phyloP scores from a whole-genome alignment of 2,113 vertebrate genomes.

The Crypturellus undulatus region DNA sequence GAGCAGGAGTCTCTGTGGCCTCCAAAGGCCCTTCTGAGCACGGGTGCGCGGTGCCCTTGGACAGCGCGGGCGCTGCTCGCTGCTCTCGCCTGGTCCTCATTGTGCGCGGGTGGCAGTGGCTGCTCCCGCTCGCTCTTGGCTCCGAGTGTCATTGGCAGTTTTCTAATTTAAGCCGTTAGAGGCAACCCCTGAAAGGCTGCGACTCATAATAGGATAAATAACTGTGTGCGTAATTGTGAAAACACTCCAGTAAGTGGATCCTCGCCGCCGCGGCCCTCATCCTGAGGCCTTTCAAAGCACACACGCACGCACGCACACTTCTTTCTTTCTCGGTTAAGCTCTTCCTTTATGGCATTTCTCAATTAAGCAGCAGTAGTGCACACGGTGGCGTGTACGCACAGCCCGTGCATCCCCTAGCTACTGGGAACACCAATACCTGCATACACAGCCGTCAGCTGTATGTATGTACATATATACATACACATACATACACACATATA shows the following conservation, averaged over 20 bases:
- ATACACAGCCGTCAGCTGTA: not conserved
- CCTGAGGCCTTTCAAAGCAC: constrained; percentile 48
- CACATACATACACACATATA: too few relatives aligned
- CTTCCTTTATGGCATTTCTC: constrained; percentile 6
- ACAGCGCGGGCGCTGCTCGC: not conserved
- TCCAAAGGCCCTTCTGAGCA: not conserved
- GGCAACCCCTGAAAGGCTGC: constrained; percentile 47
- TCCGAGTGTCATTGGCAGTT: not conserved
- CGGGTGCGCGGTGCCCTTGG: not conserved
- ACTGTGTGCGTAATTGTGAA: constrained; percentile 39
- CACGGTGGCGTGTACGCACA: not conserved
- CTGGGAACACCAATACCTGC: not conserved
- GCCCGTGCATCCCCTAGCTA: not conserved
- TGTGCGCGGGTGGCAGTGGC: not conserved
- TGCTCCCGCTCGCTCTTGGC: not conserved
- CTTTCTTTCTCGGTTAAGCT: not conserved
- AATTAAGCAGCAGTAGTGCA: not conserved
- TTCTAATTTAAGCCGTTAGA: constrained; percentile 55
- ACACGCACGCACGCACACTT: not conserved
- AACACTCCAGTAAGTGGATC: constrained; percentile 43
- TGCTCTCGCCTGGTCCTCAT: not conserved
- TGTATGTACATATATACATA: too few relatives aligned
- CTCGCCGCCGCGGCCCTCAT: not conserved
- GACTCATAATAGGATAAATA: constrained; percentile 60
- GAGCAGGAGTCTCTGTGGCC: not conserved